These are phyloP conservation scores for Serripes groenlandicus DNA, from an alignment of 2,888 invertebrate genomes.

Conservation along the genomic window DNA sequence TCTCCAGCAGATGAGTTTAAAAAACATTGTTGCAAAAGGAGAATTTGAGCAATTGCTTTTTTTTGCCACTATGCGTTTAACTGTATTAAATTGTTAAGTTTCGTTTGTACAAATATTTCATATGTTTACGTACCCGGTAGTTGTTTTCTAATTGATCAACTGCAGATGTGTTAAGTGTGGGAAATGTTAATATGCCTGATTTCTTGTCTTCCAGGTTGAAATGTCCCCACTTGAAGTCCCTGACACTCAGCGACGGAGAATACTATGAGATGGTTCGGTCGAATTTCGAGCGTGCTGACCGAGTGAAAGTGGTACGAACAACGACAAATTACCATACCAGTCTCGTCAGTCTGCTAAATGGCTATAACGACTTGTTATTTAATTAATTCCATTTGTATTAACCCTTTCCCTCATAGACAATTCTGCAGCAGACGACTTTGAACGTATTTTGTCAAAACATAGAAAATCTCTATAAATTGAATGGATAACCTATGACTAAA, in stretches of 20 bases:
- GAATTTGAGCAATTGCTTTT: too few species aligned
- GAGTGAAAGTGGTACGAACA: constrained; percentile 97
- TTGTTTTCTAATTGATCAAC: background rate
- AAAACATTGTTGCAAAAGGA: too few species aligned
- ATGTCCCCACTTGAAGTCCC: constrained; percentile 96
- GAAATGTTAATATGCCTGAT: background rate
- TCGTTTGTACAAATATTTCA: too few species aligned
- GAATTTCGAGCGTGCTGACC: constrained; percentile 99
- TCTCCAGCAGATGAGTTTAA: too few species aligned
- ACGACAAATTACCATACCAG: constrained; percentile 98
- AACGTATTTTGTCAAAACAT: too few species aligned
- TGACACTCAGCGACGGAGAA: constrained; percentile 98
- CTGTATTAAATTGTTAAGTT: too few species aligned
- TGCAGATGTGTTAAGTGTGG: background rate
- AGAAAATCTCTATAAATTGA: too few species aligned
- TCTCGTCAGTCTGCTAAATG: constrained; percentile 95
- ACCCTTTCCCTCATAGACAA: background rate
- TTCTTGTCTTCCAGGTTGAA: constrained; percentile 89
- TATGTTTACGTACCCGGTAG: background rate
- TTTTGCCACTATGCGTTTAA: too few species aligned
- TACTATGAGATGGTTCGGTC: constrained; percentile 99
- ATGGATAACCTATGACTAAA: too few species aligned
- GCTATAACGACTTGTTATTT: constrained; percentile 98
- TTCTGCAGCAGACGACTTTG: background rate
- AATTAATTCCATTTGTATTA: constrained; percentile 89